These are phyloP conservation scores for Knipowitschia caucasica DNA, from an alignment of 2,797 vertebrate genomes.

Conservation along the genomic window DNA sequence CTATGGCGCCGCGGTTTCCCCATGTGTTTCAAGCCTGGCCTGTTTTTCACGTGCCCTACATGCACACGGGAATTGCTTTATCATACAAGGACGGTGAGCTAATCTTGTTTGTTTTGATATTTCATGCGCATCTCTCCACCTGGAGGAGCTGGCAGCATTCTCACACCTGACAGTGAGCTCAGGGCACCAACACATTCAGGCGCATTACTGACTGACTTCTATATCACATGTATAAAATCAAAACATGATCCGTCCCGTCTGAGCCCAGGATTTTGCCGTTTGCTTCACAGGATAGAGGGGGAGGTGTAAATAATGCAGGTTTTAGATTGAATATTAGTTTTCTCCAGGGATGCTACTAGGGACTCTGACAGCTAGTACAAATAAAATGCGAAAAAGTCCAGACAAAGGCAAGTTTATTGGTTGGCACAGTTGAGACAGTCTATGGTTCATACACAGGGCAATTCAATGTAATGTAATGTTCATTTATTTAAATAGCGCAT, in stretches of 20 bases:
- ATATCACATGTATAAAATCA: background rate
- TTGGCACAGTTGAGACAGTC: too few relatives aligned
- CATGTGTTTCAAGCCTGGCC: slow-evolving; percentile 35
- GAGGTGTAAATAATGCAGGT: background rate
- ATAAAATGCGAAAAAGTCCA: too few relatives aligned
- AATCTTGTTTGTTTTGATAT: slow-evolving; percentile 61
- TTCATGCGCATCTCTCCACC: slow-evolving; percentile 50
- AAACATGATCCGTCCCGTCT: background rate
- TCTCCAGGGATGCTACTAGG: too few relatives aligned
- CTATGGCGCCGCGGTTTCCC: slow-evolving; percentile 4
- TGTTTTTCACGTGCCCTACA: slow-evolving; percentile 34
- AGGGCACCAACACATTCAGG: background rate
- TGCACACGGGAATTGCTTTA: slow-evolving; percentile 45
- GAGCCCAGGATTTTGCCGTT: background rate
- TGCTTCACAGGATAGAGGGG: background rate
- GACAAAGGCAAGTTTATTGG: too few relatives aligned
- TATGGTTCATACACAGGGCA: too few relatives aligned
- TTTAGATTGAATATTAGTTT: too few relatives aligned
- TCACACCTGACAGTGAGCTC: slow-evolving; percentile 19
- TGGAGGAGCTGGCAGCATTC: slow-evolving; percentile 24
- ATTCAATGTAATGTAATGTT: too few relatives aligned
- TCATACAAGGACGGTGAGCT: slow-evolving; percentile 41
- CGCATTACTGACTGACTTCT: background rate
- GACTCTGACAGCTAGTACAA: too few relatives aligned
- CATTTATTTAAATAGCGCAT: too few relatives aligned